Conservation (phyloP, 2,113 vertebrate genomes). For the Atlantisia rogersi region DNA sequence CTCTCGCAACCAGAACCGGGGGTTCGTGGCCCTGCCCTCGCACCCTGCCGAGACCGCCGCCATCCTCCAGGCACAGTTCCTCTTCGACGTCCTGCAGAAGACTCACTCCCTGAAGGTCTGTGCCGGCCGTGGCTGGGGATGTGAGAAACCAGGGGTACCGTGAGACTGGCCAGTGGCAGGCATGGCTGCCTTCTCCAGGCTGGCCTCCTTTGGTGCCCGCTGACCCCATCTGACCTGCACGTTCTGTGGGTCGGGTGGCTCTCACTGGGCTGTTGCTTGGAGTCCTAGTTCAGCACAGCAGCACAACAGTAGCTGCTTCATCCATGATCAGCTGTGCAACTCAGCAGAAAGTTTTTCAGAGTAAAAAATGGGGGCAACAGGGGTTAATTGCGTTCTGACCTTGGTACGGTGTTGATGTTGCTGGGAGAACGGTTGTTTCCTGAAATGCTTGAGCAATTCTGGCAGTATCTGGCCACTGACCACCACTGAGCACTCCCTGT, state of each 20-base stretch:
- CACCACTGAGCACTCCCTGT: background rate
- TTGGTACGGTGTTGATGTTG: background rate
- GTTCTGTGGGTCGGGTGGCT: accelerated
- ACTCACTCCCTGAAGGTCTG: constrained; percentile 90
- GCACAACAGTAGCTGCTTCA: background rate
- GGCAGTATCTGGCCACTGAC: background rate
- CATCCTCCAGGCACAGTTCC: constrained; percentile 91
- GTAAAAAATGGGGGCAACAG: background rate
- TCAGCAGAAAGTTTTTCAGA: background rate
- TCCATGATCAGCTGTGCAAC: background rate
- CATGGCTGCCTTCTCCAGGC: background rate
- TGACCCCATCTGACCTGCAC: accelerated
- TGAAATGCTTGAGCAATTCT: background rate
- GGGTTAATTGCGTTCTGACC: background rate
- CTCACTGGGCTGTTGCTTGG: accelerated
- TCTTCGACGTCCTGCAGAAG: constrained; percentile 95
- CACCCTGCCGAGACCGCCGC: constrained; percentile 88
- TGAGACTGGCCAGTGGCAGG: background rate
- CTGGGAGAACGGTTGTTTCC: background rate
- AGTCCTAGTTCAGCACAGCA: background rate
- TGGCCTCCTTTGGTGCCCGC: background rate
- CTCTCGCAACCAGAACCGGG: constrained; percentile 85
- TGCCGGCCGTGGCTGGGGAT: accelerated
- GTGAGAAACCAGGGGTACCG: background rate
- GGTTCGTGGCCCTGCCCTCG: constrained; percentile 93